Evolutionary conservation across 2,888 invertebrate species (phyloP).

Genomic region (Leptinotarsa rubiginosa): DNA sequence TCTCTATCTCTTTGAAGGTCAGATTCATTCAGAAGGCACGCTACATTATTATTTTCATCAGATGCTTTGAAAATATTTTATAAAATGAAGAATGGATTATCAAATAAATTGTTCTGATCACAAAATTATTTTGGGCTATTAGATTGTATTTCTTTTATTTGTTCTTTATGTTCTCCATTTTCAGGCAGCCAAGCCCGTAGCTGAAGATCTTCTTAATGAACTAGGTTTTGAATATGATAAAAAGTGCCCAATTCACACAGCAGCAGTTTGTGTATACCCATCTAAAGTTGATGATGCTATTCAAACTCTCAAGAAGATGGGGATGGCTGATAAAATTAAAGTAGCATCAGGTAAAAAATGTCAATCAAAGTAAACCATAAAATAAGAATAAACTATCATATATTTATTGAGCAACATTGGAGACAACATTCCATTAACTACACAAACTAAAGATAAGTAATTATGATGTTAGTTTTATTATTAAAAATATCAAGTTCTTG

Average conservation of each 20-base stretch:
- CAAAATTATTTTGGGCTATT: background rate
- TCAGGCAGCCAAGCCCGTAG: constrained; percentile 62
- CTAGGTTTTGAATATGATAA: constrained; percentile 62
- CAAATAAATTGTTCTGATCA: no score
- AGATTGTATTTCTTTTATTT: background rate
- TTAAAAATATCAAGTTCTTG: no score
- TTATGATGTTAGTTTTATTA: no score
- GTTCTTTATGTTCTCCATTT: constrained; percentile 18
- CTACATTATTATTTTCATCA: no score
- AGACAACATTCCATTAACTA: no score
- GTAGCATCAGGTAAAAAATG: constrained; percentile 81
- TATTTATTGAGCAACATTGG: background rate
- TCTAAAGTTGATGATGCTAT: constrained; percentile 82
- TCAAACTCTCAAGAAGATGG: constrained; percentile 70
- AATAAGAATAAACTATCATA: background rate
- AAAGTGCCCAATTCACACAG: constrained; percentile 73
- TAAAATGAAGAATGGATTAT: no score
- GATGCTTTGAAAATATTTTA: no score
- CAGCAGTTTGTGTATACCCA: constrained; percentile 97
- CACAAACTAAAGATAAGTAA: no score
- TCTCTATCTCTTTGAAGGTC: no score
- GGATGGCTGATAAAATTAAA: constrained; percentile 71
- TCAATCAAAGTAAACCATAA: background rate
- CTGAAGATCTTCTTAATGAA: constrained; percentile 52
- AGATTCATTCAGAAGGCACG: no score